A percentile compares a stretch with the other conserved stretches of the same genome.
Evolutionary conservation across 30 jellyfish, hydroid and myxozoan species (phyloP).

Genomic region (Aurelia aurita complex sp. Pacific): DNA sequence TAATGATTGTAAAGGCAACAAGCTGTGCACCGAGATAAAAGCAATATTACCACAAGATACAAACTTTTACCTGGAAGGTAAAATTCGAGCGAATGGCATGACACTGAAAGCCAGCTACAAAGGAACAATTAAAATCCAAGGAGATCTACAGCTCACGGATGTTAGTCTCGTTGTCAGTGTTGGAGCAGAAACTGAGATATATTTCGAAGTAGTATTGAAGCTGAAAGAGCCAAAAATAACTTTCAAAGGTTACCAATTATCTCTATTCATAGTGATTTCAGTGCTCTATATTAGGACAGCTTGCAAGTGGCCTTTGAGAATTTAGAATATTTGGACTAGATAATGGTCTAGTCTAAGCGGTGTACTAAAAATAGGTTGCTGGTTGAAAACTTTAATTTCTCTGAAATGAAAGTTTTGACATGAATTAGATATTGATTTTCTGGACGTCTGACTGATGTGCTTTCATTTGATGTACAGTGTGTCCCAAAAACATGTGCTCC

Average conservation of each 20-base stretch:
- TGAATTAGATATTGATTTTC: too few relatives aligned
- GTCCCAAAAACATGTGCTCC: too few relatives aligned
- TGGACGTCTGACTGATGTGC: too few relatives aligned
- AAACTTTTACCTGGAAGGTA: constrained; percentile 68
- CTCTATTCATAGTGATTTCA: not conserved
- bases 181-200: constrained; percentile 59
- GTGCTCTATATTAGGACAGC: not conserved
- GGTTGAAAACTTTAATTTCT: too few relatives aligned
- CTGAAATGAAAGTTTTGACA: too few relatives aligned
- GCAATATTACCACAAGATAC: constrained; percentile 67
- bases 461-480: too few relatives aligned
- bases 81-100: constrained; percentile 48
- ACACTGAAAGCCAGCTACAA: constrained; percentile 54
- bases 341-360: too few relatives aligned
- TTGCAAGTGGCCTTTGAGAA: too few relatives aligned
- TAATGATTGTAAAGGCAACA: constrained; percentile 78
- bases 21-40: constrained; percentile 74
- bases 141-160: constrained; percentile 53
- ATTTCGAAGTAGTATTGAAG: constrained; percentile 61
- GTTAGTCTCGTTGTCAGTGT: constrained; percentile 48
- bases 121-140: constrained; percentile 59
- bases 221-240: constrained; percentile 35
- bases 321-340: too few relatives aligned
- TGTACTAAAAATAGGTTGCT: too few relatives aligned
- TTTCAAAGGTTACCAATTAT: constrained; percentile 42